These are phyloP conservation scores for Hylaea fasciaria DNA, from an alignment of 2,888 invertebrate genomes.

Conservation along the genomic window DNA sequence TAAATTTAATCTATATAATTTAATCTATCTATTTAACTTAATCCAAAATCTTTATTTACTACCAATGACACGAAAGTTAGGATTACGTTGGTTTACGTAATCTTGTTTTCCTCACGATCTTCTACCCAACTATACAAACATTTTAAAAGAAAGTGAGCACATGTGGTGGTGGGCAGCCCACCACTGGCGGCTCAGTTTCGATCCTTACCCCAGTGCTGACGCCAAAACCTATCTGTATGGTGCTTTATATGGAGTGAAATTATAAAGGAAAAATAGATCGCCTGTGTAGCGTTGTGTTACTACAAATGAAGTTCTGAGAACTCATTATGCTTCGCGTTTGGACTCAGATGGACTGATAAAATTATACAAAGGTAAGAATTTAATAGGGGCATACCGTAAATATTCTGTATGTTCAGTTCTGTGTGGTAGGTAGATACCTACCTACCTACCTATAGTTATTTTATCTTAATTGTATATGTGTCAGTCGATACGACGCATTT, in stretches of 20 bases:
- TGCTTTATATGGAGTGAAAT: background rate
- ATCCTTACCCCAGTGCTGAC: slow-evolving; percentile 19
- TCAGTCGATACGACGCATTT: no score
- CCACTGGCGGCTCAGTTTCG: slow-evolving; percentile 27
- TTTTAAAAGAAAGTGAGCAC: slow-evolving; percentile 42
- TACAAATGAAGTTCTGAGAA: background rate
- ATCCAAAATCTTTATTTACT: background rate
- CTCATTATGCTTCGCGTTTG: background rate
- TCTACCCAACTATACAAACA: slow-evolving; percentile 27
- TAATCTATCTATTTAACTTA: no score
- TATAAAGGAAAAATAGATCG: background rate
- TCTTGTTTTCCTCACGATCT: slow-evolving; percentile 32
- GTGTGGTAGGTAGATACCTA: no score
- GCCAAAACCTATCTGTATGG: slow-evolving; percentile 8
- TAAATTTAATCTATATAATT: no score
- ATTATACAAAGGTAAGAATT: background rate
- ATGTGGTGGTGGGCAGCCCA: slow-evolving; percentile 31
- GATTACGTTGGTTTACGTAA: slow-evolving; percentile 38
- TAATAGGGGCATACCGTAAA: background rate
- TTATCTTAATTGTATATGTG: no score
- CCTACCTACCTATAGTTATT: no score
- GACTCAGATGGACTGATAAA: background rate
- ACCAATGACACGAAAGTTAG: background rate
- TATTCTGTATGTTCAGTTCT: no score
- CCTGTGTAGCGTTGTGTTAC: background rate